Evolutionary conservation across 2,113 vertebrate species (phyloP).

Genomic region (Castor canadensis): DNA sequence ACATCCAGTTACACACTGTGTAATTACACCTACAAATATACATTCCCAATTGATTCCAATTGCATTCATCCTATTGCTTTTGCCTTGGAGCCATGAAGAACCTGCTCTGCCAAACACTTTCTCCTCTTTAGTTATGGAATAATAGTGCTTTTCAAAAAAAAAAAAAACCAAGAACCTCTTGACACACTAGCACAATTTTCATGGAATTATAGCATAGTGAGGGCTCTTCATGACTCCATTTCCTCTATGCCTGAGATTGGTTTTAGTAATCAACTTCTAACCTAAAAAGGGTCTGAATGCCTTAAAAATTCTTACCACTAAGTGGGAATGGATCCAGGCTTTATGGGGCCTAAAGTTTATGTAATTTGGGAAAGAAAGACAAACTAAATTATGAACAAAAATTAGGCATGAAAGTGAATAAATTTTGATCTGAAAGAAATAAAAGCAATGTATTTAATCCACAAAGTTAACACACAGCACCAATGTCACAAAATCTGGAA

Average conservation of each 20-base stretch:
- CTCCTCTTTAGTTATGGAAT: neutral
- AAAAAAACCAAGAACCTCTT: neutral
- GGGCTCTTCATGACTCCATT: neutral
- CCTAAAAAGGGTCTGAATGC: neutral
- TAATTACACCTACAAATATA: no score
- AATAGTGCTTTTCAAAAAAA: neutral
- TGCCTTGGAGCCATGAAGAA: neutral
- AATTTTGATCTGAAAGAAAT: constrained; percentile 24
- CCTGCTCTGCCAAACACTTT: neutral
- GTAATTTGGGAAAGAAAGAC: neutral
- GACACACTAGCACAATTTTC: neutral
- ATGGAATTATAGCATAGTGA: neutral
- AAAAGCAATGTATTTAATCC: neutral
- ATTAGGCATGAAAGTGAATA: neutral
- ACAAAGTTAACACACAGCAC: neutral
- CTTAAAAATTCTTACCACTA: neutral
- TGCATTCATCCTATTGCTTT: neutral
- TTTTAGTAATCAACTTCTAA: neutral
- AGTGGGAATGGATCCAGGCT: neutral
- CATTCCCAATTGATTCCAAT: neutral
- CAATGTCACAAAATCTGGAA: neutral
- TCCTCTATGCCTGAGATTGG: neutral
- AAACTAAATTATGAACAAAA: neutral
- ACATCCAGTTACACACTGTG: no score
- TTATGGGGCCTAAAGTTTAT: neutral